Evolutionary conservation across 2,113 vertebrate genomes (phyloP).

Genomic region (Vulpes lagopus): DNA sequence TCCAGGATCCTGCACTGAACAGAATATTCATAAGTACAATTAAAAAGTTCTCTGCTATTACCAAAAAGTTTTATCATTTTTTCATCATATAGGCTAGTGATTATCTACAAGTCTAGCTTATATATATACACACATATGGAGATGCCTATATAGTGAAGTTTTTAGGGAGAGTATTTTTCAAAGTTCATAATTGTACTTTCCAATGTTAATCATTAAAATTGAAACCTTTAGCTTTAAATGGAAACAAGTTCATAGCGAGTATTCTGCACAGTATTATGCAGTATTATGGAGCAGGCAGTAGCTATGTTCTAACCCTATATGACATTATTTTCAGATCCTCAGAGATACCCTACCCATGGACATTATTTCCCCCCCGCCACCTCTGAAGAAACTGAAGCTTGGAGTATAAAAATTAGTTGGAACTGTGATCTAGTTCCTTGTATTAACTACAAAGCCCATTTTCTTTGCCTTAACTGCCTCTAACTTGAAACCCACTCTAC

Average conservation of each 20-base stretch:
- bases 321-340: background rate
- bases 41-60: conserved; percentile 14
- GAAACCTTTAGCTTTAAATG: background rate
- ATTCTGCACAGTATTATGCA: background rate
- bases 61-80: background rate
- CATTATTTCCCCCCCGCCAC: background rate
- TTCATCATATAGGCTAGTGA: background rate
- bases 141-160: background rate
- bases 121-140: background rate
- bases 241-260: background rate
- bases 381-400: background rate
- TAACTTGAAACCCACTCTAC: background rate
- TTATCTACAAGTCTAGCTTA: background rate
- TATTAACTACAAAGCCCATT: background rate
- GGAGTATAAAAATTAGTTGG: background rate
- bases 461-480: background rate
- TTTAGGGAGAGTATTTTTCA: background rate
- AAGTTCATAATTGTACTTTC: background rate
- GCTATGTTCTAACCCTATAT: background rate
- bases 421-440: background rate
- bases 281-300: background rate
- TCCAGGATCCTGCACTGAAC: background rate
- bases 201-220: background rate
- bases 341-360: background rate
- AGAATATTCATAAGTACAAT: background rate